These are phyloP conservation scores for Periplaneta americana DNA, from an alignment of 1,140 invertebrate genomes.

Conservation along the genomic window DNA sequence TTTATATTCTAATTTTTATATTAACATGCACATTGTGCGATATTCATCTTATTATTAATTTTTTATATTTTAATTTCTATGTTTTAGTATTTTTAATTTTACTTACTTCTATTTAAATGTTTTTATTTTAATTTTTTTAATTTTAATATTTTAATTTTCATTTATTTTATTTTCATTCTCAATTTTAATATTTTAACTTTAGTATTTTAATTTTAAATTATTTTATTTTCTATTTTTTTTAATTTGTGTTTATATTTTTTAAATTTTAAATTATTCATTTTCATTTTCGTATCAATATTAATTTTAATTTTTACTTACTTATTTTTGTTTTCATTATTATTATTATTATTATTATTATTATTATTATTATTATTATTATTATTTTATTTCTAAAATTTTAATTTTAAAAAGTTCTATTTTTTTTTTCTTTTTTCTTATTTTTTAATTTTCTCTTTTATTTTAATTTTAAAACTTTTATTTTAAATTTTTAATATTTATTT, in stretches of 20 bases:
- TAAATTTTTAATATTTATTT: no score
- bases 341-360: no score
- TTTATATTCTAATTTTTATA: no score
- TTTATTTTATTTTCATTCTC: background rate
- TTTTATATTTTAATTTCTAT: no score
- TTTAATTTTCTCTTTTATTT: no score
- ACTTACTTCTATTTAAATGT: background rate
- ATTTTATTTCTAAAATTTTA: no score
- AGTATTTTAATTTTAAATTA: background rate
- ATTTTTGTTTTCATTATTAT: background rate
- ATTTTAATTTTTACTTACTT: background rate
- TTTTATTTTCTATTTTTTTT: background rate
- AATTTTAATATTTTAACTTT: background rate
- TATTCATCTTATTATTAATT: no score
- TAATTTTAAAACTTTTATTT: no score
- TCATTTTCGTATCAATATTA: background rate
- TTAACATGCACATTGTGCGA: no score
- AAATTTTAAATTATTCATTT: background rate
- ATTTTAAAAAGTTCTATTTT: no score
- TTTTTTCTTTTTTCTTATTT: no score
- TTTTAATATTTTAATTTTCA: background rate
- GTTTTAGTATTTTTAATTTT: background rate
- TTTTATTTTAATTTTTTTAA: background rate
- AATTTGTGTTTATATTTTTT: background rate
- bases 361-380: no score